A percentile compares a stretch with the other conserved stretches of the same genome.
Evolutionary conservation across 35 echinoderm and acorn worm genomes (phyloP).

Genomic region (Eucidaris tribuloides): DNA sequence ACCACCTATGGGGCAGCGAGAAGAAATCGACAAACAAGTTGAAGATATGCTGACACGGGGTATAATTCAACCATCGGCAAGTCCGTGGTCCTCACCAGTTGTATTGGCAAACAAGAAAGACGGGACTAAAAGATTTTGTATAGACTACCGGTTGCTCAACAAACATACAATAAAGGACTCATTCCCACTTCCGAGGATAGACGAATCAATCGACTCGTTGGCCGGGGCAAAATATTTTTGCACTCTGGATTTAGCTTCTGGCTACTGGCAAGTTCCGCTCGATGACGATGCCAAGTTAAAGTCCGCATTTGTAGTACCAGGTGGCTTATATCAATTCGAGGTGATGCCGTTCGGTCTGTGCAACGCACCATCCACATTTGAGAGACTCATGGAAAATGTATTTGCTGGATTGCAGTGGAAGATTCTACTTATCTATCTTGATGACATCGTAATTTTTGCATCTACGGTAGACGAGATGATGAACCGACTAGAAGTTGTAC

Average conservation of each 20-base stretch:
- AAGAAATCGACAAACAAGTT: slow-evolving; percentile 27
- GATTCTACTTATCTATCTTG: slow-evolving; percentile 58
- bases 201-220: slow-evolving; percentile 51
- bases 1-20: slow-evolving; percentile 24
- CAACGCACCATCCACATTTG: slow-evolving; percentile 50
- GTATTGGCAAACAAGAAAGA: slow-evolving; percentile 51
- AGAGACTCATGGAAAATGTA: slow-evolving; percentile 53
- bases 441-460: slow-evolving; percentile 55
- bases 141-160: slow-evolving; percentile 71
- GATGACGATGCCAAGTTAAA: slow-evolving; percentile 39
- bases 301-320: slow-evolving; percentile 58
- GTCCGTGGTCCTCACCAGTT: slow-evolving; percentile 63
- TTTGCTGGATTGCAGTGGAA: slow-evolving; percentile 48
- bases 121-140: slow-evolving; percentile 27
- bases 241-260: slow-evolving; percentile 71
- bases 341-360: slow-evolving; percentile 63
- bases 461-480: slow-evolving; percentile 10
- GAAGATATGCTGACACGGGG: slow-evolving; percentile 37
- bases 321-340: slow-evolving; percentile 54
- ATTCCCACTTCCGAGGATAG: no score
- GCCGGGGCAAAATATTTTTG: slow-evolving; percentile 60
- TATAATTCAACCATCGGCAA: slow-evolving; percentile 44
- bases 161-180: no score
- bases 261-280: no score
- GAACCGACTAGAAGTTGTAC: slow-evolving; percentile 10